phyloP scores from a whole-genome alignment of 2,113 vertebrate genomes.

The Hippocampus abdominalis region DNA sequence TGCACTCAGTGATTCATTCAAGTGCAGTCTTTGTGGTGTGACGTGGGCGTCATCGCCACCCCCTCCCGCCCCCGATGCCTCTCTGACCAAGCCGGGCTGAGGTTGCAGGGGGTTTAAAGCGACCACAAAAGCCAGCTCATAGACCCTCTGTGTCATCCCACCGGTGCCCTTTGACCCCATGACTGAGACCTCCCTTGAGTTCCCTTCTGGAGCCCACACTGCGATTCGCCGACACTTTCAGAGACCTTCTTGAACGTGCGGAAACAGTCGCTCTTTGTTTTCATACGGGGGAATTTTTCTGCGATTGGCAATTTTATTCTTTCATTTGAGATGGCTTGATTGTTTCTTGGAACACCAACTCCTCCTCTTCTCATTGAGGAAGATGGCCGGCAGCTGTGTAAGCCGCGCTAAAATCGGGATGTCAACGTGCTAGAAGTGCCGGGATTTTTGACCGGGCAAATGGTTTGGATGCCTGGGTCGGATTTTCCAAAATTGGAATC shows the following conservation, averaged over 20 bases:
- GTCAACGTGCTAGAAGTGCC: no score
- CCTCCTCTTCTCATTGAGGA: background rate
- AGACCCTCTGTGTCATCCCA: slow-evolving; percentile 35
- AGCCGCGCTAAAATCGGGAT: no score
- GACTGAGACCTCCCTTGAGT: slow-evolving; percentile 57
- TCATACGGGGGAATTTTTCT: background rate
- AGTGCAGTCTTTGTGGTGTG: background rate
- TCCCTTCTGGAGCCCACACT: slow-evolving; percentile 19
- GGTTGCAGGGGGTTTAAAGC: slow-evolving; percentile 35
- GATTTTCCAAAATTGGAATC: no score
- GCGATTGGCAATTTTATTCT: background rate
- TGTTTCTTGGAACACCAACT: background rate
- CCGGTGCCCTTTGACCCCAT: slow-evolving; percentile 59
- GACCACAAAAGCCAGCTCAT: slow-evolving; percentile 65
- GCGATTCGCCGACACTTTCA: background rate
- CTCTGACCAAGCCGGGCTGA: background rate
- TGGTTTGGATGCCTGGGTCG: no score
- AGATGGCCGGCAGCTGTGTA: no score
- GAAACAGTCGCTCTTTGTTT: slow-evolving; percentile 47
- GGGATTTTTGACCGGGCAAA: no score
- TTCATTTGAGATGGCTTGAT: background rate
- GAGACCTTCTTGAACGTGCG: slow-evolving; percentile 2
- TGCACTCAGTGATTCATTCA: background rate
- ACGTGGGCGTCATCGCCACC: background rate
- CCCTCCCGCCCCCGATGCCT: slow-evolving; percentile 23